Evolutionary conservation across 2,113 vertebrate genomes (phyloP).

Genomic region (Haemorhous mexicanus): DNA sequence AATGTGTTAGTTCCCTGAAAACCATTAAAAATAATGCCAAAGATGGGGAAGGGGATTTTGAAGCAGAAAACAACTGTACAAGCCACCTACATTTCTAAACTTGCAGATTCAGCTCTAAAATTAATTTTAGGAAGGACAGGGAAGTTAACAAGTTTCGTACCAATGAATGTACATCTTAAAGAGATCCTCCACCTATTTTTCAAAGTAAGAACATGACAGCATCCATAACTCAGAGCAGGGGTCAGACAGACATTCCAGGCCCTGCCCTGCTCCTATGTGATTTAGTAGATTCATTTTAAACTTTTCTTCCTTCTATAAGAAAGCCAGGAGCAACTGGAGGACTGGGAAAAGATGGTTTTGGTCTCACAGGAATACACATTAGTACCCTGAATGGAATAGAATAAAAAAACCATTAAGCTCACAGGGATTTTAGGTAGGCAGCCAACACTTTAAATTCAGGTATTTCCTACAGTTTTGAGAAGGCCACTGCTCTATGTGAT

Average conservation of each 20-base stretch:
- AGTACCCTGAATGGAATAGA: background rate
- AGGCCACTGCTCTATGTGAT: background rate
- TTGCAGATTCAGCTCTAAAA: background rate
- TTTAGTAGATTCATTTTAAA: background rate
- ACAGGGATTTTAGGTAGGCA: background rate
- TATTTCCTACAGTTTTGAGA: background rate
- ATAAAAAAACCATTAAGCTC: background rate
- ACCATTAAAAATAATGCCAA: background rate
- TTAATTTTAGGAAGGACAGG: background rate
- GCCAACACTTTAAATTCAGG: background rate
- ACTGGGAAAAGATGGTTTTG: background rate
- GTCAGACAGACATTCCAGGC: background rate
- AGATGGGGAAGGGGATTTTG: background rate
- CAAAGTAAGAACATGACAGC: background rate
- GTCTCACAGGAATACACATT: background rate
- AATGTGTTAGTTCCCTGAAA: background rate
- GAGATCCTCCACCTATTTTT: background rate
- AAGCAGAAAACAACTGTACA: background rate
- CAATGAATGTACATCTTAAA: background rate
- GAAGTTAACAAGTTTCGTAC: background rate
- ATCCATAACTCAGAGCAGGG: background rate
- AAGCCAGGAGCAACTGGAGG: background rate
- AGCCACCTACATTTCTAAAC: background rate
- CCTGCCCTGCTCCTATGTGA: background rate
- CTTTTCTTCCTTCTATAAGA: background rate